phyloP scores from a whole-genome alignment of 2,113 vertebrate species.

The Ptychochromis oligacanthus region DNA sequence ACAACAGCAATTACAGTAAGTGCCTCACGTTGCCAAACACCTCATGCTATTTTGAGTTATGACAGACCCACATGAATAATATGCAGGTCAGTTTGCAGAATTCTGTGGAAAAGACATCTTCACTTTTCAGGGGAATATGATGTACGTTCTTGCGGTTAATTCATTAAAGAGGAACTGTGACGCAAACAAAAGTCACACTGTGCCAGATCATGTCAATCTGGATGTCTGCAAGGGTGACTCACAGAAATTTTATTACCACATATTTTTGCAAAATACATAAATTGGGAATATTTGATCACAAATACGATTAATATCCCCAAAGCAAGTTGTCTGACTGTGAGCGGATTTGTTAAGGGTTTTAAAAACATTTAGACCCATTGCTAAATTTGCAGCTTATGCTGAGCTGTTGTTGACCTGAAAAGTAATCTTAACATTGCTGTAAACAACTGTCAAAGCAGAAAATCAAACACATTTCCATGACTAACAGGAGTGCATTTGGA shows the following conservation, averaged over 20 bases:
- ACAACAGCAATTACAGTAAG: background rate
- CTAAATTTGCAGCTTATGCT: background rate
- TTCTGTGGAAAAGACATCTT: background rate
- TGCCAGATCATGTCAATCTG: background rate
- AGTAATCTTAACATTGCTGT: background rate
- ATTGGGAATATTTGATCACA: background rate
- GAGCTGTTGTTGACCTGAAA: background rate
- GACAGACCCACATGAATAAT: background rate
- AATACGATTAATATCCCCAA: background rate
- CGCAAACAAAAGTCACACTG: accelerated
- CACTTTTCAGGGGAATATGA: background rate
- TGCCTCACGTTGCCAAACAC: no score
- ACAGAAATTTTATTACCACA: background rate
- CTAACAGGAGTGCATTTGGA: background rate
- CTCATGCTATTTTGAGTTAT: background rate
- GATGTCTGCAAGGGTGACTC: background rate
- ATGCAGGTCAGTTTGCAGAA: accelerated
- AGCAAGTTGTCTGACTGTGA: accelerated
- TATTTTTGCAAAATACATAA: background rate
- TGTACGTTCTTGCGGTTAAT: background rate
- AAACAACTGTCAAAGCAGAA: no score
- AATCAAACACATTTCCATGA: background rate
- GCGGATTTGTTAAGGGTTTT: no score
- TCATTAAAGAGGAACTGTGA: background rate
- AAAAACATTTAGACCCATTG: background rate